Percentiles rank a stretch among this genome's conserved stretches.
These are phyloP conservation scores for Saiga tatarica DNA, from an alignment of 2,113 vertebrate species.

Conservation along the genomic window DNA sequence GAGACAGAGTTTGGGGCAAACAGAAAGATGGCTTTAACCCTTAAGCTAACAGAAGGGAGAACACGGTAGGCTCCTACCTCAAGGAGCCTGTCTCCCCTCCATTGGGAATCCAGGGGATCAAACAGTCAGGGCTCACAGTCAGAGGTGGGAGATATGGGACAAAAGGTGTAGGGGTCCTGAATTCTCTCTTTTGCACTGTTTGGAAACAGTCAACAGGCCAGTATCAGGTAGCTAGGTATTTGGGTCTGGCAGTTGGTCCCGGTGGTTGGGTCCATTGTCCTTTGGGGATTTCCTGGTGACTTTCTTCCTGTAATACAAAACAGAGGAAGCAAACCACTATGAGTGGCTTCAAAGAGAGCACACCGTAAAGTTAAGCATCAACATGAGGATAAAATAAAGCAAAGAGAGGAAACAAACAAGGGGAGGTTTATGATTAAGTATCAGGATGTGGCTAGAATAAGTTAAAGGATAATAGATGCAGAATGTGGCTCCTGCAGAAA, in stretches of 20 bases:
- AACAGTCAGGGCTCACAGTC: background rate
- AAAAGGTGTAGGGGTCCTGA: background rate
- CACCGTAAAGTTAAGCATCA: background rate
- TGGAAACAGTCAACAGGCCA: background rate
- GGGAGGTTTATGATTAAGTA: background rate
- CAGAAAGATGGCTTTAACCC: accelerated
- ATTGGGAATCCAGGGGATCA: background rate
- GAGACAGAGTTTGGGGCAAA: background rate
- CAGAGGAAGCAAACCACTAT: accelerated
- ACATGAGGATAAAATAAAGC: background rate
- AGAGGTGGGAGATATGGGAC: background rate
- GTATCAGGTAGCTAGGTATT: background rate
- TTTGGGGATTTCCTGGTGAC: background rate
- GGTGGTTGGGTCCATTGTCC: too few species aligned
- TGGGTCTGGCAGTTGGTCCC: background rate
- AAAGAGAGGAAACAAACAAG: background rate
- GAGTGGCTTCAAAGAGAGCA: background rate
- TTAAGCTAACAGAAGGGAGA: background rate
- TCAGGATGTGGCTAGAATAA: background rate
- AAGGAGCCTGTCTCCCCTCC: background rate
- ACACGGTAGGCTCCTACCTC: background rate
- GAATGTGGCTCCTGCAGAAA: background rate
- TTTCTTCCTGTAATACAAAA: background rate
- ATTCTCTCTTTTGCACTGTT: background rate
- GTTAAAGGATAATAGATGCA: background rate